phyloP scores from a whole-genome alignment of 2,797 vertebrate genomes.

The Helostoma temminkii region DNA sequence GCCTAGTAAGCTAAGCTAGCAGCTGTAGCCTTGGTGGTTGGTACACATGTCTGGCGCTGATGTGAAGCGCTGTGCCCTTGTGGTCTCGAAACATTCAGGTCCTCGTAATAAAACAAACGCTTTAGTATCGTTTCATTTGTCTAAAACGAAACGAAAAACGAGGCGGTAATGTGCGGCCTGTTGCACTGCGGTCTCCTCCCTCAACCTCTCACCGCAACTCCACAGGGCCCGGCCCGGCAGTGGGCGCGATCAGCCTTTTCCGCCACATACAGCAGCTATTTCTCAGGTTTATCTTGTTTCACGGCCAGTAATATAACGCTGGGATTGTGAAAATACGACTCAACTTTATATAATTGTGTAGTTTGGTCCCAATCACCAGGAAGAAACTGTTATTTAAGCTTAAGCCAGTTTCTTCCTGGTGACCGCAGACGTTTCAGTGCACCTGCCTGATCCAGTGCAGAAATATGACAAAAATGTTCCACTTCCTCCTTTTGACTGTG shows the following conservation, averaged over 20 bases:
- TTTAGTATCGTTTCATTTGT: rapidly evolving
- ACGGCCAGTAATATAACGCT: neutral
- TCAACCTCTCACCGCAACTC: conserved; percentile 19
- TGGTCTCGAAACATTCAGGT: neutral
- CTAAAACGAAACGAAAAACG: rapidly evolving
- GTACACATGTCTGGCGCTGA: conserved; percentile 56
- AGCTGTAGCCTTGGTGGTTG: conserved; percentile 31
- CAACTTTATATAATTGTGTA: neutral
- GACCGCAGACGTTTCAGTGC: conserved; percentile 37
- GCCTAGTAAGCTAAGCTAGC: conserved; percentile 65
- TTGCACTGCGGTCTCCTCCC: conserved; percentile 45
- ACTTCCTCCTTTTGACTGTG: conserved; percentile 29
- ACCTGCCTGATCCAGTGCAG: conserved; percentile 45
- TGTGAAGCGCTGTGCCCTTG: conserved; percentile 19
- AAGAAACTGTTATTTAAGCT: neutral
- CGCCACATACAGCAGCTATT: conserved; percentile 41
- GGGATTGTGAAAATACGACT: conserved; percentile 5
- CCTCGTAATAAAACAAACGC: rapidly evolving
- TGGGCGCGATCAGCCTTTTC: conserved; percentile 65
- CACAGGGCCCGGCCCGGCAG: conserved; percentile 54
- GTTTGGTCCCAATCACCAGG: neutral
- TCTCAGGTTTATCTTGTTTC: conserved; percentile 51
- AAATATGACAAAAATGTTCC: conserved; percentile 13
- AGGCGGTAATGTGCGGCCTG: neutral
- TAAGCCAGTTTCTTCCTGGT: conserved; percentile 15